These are phyloP conservation scores for Sebastes minor DNA, from an alignment of 2,797 vertebrate species.

Conservation along the genomic window DNA sequence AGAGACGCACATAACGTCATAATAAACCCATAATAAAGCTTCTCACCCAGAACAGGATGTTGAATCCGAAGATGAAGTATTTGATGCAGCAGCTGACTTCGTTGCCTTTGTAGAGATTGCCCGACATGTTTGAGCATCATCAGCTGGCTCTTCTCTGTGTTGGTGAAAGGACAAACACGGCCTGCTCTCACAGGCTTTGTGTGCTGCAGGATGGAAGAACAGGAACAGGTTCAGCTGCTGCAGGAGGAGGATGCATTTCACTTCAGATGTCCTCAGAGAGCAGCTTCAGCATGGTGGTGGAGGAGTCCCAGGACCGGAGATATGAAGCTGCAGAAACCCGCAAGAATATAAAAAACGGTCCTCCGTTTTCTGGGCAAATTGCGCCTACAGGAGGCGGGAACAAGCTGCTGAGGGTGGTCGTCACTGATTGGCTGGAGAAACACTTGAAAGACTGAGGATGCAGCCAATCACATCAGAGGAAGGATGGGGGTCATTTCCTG, in stretches of 20 bases:
- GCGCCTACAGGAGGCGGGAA: constrained; percentile 27
- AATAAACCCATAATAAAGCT: neutral
- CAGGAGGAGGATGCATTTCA: constrained; percentile 54
- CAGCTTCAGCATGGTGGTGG: neutral
- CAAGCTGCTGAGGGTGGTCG: neutral
- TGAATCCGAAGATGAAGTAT: constrained; percentile 99
- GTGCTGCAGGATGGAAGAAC: constrained; percentile 41
- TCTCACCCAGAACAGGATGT: constrained; percentile 99
- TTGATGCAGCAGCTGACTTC: constrained; percentile 99
- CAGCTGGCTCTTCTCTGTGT: constrained; percentile 62
- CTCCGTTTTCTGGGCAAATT: neutral
- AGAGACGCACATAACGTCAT: neutral
- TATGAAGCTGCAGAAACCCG: accelerated
- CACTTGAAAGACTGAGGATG: neutral
- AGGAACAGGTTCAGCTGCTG: constrained; percentile 58
- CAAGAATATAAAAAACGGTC: neutral
- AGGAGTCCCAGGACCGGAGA: accelerated
- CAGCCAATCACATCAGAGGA: constrained; percentile 37
- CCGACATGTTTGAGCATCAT: constrained; percentile 92
- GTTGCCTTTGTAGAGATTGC: constrained; percentile 94
- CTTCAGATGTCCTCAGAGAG: neutral
- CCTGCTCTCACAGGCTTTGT: constrained; percentile 74
- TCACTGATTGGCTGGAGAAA: constrained; percentile 26
- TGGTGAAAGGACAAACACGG: constrained; percentile 39
- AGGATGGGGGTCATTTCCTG: constrained; percentile 32